phyloP scores from a whole-genome alignment of 2,113 vertebrate genomes.

The Bungarus multicinctus region DNA sequence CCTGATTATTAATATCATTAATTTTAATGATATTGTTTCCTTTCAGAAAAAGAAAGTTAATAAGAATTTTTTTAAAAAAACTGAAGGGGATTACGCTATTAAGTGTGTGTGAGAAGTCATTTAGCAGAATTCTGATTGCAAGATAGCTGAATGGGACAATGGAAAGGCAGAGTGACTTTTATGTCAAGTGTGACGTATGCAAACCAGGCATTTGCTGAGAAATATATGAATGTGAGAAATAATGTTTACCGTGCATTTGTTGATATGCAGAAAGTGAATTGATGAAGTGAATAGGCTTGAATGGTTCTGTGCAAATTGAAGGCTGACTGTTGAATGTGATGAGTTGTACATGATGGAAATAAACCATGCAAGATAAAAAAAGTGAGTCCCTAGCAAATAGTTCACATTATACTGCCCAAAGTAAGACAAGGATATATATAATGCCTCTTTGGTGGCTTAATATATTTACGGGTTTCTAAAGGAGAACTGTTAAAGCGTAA shows the following conservation, averaged over 20 bases:
- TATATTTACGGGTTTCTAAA: background rate
- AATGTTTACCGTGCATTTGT: background rate
- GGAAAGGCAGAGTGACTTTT: background rate
- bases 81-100: background rate
- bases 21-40: background rate
- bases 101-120: background rate
- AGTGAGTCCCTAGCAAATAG: background rate
- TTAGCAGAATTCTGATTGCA: background rate
- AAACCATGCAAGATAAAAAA: background rate
- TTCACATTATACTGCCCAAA: background rate
- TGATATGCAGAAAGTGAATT: background rate
- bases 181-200: background rate
- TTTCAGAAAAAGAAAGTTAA: background rate
- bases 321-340: background rate
- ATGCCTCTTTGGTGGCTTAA: background rate
- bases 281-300: background rate
- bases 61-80: background rate
- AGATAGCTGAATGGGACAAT: background rate
- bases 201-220: background rate
- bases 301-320: background rate
- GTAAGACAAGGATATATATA: background rate
- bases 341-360: background rate
- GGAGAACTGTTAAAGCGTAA: background rate
- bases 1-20: background rate
- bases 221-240: background rate